Percentiles rank a stretch among this genome's conserved stretches.
phyloP scores from a whole-genome alignment of 2,888 invertebrate genomes.

The Leuctra nigra region DNA sequence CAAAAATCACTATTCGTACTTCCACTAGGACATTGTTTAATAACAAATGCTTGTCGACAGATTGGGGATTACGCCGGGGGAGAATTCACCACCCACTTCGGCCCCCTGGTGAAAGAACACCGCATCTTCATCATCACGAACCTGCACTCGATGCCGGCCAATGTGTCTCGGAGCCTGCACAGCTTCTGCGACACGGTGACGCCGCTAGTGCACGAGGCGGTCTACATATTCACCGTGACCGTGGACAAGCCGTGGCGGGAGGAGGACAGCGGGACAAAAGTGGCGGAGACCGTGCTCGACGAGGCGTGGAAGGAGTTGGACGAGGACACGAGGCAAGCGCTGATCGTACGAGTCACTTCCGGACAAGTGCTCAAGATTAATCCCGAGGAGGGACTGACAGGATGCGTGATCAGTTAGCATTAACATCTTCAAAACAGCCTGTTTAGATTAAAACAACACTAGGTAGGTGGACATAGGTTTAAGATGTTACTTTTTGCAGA shows the following conservation, averaged over 20 bases:
- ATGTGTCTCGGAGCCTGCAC: slow-evolving; percentile 5
- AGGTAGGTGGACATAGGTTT: too few species aligned
- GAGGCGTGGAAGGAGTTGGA: background rate
- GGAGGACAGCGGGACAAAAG: background rate
- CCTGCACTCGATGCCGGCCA: slow-evolving; percentile 2
- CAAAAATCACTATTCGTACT: too few species aligned
- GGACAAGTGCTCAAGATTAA: background rate
- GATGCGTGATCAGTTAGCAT: too few species aligned
- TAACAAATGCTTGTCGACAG: too few species aligned
- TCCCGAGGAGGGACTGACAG: background rate
- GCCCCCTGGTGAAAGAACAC: background rate
- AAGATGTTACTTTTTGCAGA: too few species aligned
- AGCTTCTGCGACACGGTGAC: slow-evolving; percentile 6
- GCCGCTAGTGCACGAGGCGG: slow-evolving; percentile 12
- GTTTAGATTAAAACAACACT: too few species aligned
- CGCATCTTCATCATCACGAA: slow-evolving; percentile 2
- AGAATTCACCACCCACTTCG: background rate
- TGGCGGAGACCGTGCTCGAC: slow-evolving; percentile 5
- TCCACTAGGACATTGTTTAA: too few species aligned
- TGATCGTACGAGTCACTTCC: background rate
- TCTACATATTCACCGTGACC: slow-evolving; percentile 8
- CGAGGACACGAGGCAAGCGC: background rate
- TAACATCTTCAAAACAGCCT: too few species aligned
- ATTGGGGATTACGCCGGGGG: slow-evolving; percentile 11
- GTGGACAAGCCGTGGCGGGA: background rate